A percentile compares a stretch with the other conserved stretches of the same genome.
Evolutionary conservation across 2,888 invertebrate genomes (phyloP).

Genomic region (Galeopsomyia nigrocyanea): DNA sequence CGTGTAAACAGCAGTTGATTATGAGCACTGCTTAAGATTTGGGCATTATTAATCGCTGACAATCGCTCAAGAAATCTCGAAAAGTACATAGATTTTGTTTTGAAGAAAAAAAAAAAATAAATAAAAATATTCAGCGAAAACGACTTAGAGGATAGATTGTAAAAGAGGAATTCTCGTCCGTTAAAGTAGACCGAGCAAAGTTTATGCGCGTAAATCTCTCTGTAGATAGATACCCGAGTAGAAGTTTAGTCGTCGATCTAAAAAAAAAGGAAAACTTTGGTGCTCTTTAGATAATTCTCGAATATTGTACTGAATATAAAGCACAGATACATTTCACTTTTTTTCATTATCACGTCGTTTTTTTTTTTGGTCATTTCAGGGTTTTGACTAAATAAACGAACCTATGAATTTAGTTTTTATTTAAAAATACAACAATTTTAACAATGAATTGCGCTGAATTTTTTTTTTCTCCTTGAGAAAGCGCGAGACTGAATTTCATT

Average conservation of each 20-base stretch:
- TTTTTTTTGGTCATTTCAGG: too few species aligned
- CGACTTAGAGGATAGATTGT: constrained; percentile 32
- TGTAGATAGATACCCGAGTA: constrained; percentile 44
- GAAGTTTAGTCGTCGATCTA: constrained; percentile 42
- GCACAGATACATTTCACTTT: constrained; percentile 41
- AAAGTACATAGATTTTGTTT: constrained; percentile 19
- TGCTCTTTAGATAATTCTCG: constrained; percentile 57
- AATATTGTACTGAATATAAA: constrained; percentile 43
- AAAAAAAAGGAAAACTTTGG: constrained; percentile 50
- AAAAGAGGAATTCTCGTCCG: constrained; percentile 37
- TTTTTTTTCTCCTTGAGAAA: too few species aligned
- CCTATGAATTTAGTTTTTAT: too few species aligned
- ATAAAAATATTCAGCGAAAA: constrained; percentile 15
- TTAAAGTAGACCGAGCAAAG: constrained; percentile 37
- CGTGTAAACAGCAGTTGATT: too few species aligned
- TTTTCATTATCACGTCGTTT: too few species aligned
- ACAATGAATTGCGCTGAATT: too few species aligned
- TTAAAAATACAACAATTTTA: too few species aligned
- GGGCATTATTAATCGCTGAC: constrained; percentile 10
- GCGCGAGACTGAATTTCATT: constrained; percentile 24
- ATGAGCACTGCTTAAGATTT: background rate
- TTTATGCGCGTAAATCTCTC: constrained; percentile 43
- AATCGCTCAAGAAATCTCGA: constrained; percentile 21
- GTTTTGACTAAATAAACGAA: too few species aligned
- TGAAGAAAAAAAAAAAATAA: constrained; percentile 2